phyloP scores from a whole-genome alignment of 2,797 vertebrate species.

The Hyperoplus lanceolatus region DNA sequence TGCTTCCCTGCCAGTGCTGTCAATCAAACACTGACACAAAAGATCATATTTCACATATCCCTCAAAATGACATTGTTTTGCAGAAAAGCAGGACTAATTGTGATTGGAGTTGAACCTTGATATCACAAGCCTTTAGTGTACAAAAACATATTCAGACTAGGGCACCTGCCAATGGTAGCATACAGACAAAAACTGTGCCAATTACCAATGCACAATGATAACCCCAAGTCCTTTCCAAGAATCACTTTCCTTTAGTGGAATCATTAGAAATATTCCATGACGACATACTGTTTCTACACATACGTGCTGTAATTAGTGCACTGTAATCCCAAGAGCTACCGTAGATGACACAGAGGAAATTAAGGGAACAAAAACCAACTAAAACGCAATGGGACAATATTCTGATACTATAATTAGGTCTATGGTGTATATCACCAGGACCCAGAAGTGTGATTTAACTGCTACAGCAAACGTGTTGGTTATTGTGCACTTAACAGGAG shows the following conservation, averaged over 20 bases:
- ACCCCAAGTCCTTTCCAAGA: background rate
- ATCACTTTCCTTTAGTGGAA: too few species aligned
- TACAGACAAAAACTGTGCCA: background rate
- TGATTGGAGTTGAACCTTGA: background rate
- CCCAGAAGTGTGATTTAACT: background rate
- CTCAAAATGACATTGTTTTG: background rate
- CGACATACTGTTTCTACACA: constrained; percentile 9
- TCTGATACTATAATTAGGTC: constrained; percentile 61
- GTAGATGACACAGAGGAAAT: constrained; percentile 28
- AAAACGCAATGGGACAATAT: constrained; percentile 29
- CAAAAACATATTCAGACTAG: background rate
- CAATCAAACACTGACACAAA: background rate
- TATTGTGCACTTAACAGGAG: background rate
- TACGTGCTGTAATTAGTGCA: constrained; percentile 10
- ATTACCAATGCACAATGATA: background rate
- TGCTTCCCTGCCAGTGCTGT: background rate
- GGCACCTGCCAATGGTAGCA: background rate
- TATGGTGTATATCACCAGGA: constrained; percentile 29
- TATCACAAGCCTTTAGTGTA: background rate
- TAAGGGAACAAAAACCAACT: constrained; percentile 40
- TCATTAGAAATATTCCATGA: background rate
- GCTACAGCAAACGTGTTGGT: constrained; percentile 26
- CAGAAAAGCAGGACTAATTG: background rate
- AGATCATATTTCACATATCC: background rate
- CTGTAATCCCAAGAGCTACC: constrained; percentile 26